A percentile compares a stretch with the other conserved stretches of the same genome.
phyloP scores from a whole-genome alignment of 2,888 invertebrate genomes.

The Rhaphigaster nebulosa region DNA sequence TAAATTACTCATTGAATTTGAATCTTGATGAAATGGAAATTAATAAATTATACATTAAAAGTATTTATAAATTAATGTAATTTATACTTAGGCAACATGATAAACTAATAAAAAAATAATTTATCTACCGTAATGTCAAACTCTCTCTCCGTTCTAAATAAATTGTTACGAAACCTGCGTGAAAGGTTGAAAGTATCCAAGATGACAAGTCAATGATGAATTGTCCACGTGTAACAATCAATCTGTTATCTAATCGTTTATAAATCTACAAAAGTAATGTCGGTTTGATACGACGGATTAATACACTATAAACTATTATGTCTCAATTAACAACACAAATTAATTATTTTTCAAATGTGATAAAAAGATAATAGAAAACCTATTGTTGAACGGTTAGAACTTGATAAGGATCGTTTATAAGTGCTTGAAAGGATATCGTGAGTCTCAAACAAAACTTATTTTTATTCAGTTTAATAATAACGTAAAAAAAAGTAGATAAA shows the following conservation, averaged over 20 bases:
- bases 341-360: background rate
- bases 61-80: background rate
- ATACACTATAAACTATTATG: background rate
- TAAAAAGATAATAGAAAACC: background rate
- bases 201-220: conserved; percentile 16
- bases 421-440: background rate
- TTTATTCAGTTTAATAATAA: too few relatives aligned
- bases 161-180: background rate
- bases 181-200: conserved; percentile 8
- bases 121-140: background rate
- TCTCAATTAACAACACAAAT: background rate
- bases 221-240: conserved; percentile 15
- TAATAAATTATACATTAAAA: background rate
- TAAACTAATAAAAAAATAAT: background rate
- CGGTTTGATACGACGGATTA: background rate
- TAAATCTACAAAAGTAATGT: background rate
- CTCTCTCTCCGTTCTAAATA: background rate
- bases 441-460: background rate
- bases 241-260: background rate
- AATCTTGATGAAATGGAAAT: background rate
- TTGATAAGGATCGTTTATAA: background rate
- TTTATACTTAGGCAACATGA: background rate
- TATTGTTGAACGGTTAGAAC: background rate
- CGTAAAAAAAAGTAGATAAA: too few relatives aligned
- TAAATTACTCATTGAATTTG: background rate